Evolutionary conservation across 2,113 vertebrate genomes (phyloP).

Genomic region (Gallinago media): DNA sequence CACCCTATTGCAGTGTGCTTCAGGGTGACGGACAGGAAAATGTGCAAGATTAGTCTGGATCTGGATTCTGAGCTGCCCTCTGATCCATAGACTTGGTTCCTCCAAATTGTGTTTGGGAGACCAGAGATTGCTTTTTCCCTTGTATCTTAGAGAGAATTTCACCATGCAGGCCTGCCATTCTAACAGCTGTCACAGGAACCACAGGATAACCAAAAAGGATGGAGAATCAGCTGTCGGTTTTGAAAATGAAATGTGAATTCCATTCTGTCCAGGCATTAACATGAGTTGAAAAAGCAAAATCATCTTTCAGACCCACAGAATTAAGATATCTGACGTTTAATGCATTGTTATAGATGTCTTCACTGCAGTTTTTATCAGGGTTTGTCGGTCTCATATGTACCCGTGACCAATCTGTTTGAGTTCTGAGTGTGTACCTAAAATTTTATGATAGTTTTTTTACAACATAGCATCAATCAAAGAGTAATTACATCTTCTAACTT

Average conservation of each 20-base stretch:
- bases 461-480: neutral
- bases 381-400: neutral
- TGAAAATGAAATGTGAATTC: neutral
- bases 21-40: neutral
- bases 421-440: neutral
- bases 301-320: neutral
- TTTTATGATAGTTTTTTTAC: neutral
- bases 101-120: neutral
- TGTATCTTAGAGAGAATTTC: neutral
- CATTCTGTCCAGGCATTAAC: neutral
- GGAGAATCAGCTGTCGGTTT: neutral
- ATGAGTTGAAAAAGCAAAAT: neutral
- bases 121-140: neutral
- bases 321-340: neutral
- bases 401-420: neutral
- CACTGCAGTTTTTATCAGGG: neutral
- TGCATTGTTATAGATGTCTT: neutral
- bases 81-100: neutral
- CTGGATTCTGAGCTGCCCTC: neutral
- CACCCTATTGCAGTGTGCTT: neutral
- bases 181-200: neutral
- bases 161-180: neutral
- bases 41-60: neutral
- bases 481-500: neutral
- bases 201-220: neutral